phyloP scores from a whole-genome alignment of 1,140 invertebrate species.

The Pogonomyrmex barbatus region DNA sequence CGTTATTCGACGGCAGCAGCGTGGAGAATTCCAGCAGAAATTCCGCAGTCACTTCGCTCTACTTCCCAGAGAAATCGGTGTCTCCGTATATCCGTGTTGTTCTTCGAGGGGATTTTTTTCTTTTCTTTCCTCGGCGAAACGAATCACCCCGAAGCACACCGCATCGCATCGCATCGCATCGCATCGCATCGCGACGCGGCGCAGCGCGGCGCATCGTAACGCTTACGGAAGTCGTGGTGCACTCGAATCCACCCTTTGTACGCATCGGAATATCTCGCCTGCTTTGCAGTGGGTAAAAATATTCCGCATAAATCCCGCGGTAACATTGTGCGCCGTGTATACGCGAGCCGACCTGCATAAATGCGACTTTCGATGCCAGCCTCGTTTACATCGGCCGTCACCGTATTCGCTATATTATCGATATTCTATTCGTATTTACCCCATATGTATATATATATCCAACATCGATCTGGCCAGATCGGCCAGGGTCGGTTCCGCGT shows the following conservation, averaged over 20 bases:
- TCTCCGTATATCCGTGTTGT: slow-evolving; percentile 52
- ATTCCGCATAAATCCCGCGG: slow-evolving; percentile 72
- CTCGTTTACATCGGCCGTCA: slow-evolving; percentile 34
- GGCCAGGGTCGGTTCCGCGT: background rate
- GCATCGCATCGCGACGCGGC: slow-evolving; percentile 13
- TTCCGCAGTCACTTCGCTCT: slow-evolving; percentile 48
- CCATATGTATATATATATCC: slow-evolving; percentile 62
- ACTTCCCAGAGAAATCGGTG: slow-evolving; percentile 54
- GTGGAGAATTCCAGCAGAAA: slow-evolving; percentile 44
- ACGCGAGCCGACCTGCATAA: background rate
- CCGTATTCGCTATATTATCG: slow-evolving; percentile 74
- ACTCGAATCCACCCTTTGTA: slow-evolving; percentile 51
- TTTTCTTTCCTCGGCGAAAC: slow-evolving; percentile 58
- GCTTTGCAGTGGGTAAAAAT: slow-evolving; percentile 64
- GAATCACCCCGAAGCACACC: slow-evolving; percentile 52
- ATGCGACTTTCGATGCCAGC: slow-evolving; percentile 27
- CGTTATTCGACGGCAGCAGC: slow-evolving; percentile 51
- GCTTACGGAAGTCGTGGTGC: slow-evolving; percentile 28
- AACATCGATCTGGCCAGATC: slow-evolving; percentile 11
- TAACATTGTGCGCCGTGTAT: slow-evolving; percentile 60
- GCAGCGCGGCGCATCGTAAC: slow-evolving; percentile 24
- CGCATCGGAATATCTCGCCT: slow-evolving; percentile 48
- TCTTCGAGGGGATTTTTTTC: slow-evolving; percentile 25
- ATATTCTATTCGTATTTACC: slow-evolving; percentile 81
- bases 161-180: slow-evolving; percentile 29